These are phyloP conservation scores for Austrolebias charrua DNA, from an alignment of 2,797 vertebrate species.

Conservation along the genomic window DNA sequence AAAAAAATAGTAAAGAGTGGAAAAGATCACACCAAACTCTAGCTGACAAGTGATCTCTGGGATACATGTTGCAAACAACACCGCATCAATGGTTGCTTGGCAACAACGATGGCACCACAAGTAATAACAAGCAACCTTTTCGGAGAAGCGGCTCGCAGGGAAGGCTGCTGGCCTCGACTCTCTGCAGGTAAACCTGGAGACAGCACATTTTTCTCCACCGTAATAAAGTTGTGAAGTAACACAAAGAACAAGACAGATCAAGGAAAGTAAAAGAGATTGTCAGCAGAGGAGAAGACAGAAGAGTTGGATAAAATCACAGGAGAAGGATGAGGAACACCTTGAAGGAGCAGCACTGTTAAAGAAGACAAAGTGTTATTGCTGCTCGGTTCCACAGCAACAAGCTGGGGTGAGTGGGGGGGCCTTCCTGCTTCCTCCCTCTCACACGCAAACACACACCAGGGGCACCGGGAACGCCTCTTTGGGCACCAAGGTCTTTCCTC, in stretches of 20 bases:
- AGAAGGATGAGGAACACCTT: slow-evolving; percentile 59
- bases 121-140: slow-evolving; percentile 38
- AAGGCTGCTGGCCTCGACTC: slow-evolving; percentile 2
- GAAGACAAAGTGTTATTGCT: slow-evolving; percentile 76
- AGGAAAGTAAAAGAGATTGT: slow-evolving; percentile 31
- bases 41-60: slow-evolving; percentile 26
- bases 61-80: slow-evolving; percentile 16
- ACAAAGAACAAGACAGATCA: slow-evolving; percentile 7
- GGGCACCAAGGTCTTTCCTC: slow-evolving; percentile 78
- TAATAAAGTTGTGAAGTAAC: slow-evolving; percentile 10
- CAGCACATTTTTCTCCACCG: slow-evolving; percentile 5
- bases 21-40: slow-evolving; percentile 9
- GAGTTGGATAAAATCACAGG: slow-evolving; percentile 31
- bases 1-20: neutral
- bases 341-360: slow-evolving; percentile 73
- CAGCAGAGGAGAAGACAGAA: slow-evolving; percentile 22
- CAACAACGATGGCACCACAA: slow-evolving; percentile 30
- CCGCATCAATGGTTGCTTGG: slow-evolving; percentile 36
- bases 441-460: slow-evolving; percentile 62
- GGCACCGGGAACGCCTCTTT: slow-evolving; percentile 69
- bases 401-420: slow-evolving; percentile 37
- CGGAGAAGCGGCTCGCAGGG: slow-evolving; percentile 7
- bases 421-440: slow-evolving; percentile 30
- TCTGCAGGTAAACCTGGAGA: slow-evolving; percentile 6
- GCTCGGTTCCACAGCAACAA: slow-evolving; percentile 56